phyloP scores from a whole-genome alignment of 2,888 invertebrate species.

The Apodemia duryi region DNA sequence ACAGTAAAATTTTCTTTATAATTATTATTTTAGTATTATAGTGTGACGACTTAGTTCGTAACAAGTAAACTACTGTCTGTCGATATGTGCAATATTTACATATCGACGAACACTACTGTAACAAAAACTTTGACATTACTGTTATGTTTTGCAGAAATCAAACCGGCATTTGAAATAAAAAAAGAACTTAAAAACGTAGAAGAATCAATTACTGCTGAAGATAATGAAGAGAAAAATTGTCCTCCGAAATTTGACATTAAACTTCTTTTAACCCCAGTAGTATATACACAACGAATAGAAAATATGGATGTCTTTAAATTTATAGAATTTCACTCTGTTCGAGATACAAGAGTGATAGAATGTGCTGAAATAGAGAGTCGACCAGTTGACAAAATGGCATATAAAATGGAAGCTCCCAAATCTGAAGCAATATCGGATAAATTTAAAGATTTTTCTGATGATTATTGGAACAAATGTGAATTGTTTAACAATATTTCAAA shows the following conservation, averaged over 20 bases:
- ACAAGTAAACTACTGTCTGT: too few species aligned
- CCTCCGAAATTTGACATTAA: constrained; percentile 52
- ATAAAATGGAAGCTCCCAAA: constrained; percentile 4
- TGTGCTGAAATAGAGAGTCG: constrained; percentile 49
- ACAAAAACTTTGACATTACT: too few species aligned
- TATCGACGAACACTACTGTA: too few species aligned
- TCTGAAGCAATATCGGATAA: constrained; percentile 9
- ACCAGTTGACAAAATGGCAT: constrained; percentile 36
- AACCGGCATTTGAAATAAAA: constrained; percentile 18
- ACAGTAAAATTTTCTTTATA: too few species aligned
- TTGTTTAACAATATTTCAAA: background rate
- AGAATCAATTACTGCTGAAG: constrained; percentile 10
- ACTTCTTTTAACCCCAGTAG: constrained; percentile 54
- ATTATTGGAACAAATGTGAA: background rate
- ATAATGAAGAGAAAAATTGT: constrained; percentile 25
- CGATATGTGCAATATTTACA: too few species aligned
- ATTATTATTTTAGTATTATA: too few species aligned
- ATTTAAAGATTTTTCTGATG: constrained; percentile 17
- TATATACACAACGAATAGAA: constrained; percentile 57
- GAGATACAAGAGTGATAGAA: constrained; percentile 42
- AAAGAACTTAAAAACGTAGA: constrained; percentile 7
- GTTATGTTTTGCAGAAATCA: constrained; percentile 27
- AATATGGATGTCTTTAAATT: constrained; percentile 48
- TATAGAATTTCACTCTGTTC: constrained; percentile 36
- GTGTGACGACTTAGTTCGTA: too few species aligned